A percentile compares a stretch with the other conserved stretches of the same genome.
phyloP scores from a whole-genome alignment of 2,797 vertebrate genomes.

The Champsocephalus esox region DNA sequence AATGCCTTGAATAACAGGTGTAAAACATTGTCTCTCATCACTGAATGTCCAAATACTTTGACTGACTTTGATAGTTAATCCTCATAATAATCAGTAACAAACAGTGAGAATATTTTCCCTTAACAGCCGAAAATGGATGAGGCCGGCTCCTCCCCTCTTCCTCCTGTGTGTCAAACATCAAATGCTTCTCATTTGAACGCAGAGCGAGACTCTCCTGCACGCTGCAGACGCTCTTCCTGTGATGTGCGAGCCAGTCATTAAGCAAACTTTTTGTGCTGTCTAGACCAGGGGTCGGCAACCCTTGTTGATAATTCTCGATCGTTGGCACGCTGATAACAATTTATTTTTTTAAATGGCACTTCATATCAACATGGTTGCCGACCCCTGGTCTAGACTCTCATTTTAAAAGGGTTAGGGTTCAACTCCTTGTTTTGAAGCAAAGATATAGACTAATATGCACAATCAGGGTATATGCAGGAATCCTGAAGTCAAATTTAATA shows the following conservation, averaged over 20 bases:
- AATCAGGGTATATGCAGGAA: no score
- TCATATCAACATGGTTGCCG: no score
- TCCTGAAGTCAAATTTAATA: no score
- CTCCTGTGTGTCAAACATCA: slow-evolving; percentile 61
- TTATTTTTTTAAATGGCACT: no score
- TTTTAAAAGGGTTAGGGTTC: slow-evolving; percentile 11
- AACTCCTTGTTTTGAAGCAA: neutral
- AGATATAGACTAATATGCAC: neutral
- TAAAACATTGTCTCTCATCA: slow-evolving; percentile 29
- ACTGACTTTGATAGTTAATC: slow-evolving; percentile 40
- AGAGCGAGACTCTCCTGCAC: slow-evolving; percentile 29
- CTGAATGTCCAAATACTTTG: slow-evolving; percentile 25
- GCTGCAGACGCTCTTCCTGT: slow-evolving; percentile 29
- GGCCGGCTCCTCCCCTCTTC: slow-evolving; percentile 32
- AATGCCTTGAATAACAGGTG: slow-evolving; percentile 9
- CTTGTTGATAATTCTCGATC: no score
- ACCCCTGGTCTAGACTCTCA: slow-evolving; percentile 13
- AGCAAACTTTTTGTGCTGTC: slow-evolving; percentile 40
- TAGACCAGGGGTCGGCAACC: slow-evolving; percentile 7
- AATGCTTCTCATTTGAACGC: slow-evolving; percentile 52
- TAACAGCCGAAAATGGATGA: slow-evolving; percentile 39
- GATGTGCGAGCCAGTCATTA: slow-evolving; percentile 53
- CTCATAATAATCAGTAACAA: slow-evolving; percentile 45
- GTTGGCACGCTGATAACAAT: no score
- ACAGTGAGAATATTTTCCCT: slow-evolving; percentile 28